Conservation (phyloP, 2,888 invertebrate genomes). For the Pseudococcus longispinus region DNA sequence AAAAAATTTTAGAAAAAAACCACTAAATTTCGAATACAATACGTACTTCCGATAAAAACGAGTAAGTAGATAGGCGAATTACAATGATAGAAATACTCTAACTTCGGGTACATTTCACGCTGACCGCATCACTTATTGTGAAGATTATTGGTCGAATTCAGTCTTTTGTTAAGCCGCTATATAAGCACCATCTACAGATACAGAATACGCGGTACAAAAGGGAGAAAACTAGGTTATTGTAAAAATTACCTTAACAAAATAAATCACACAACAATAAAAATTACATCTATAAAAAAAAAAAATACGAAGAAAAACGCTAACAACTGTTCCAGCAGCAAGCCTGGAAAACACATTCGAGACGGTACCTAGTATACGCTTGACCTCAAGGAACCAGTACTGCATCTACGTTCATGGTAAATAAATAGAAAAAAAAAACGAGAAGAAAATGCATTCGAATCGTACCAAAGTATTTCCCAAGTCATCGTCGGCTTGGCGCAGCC, state of each 20-base stretch:
- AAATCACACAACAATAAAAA: conserved; percentile 29
- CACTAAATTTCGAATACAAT: too few relatives aligned
- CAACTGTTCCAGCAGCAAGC: neutral
- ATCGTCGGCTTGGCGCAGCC: neutral
- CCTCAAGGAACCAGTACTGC: conserved; percentile 18
- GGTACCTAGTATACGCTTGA: conserved; percentile 8
- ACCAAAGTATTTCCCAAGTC: neutral
- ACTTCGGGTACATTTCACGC: neutral
- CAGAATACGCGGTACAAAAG: conserved; percentile 3
- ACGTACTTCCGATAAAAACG: too few relatives aligned
- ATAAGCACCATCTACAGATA: neutral
- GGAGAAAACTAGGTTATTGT: neutral
- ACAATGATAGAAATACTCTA: neutral
- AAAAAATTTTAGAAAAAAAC: too few relatives aligned
- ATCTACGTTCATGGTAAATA: conserved; percentile 20
- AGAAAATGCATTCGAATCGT: neutral
- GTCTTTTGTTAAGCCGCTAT: neutral
- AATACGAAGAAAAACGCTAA: neutral
- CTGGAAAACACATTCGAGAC: neutral
- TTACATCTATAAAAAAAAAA: neutral
- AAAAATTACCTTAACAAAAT: conserved; percentile 27
- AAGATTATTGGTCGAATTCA: neutral
- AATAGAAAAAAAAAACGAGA: neutral
- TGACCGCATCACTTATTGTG: neutral
- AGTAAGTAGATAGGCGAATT: too few relatives aligned